Evolutionary conservation across 2,888 invertebrate genomes (phyloP), one percentile per base, ranked within the genome.

Genomic region (Malthinus seriepunctatus): DNA sequence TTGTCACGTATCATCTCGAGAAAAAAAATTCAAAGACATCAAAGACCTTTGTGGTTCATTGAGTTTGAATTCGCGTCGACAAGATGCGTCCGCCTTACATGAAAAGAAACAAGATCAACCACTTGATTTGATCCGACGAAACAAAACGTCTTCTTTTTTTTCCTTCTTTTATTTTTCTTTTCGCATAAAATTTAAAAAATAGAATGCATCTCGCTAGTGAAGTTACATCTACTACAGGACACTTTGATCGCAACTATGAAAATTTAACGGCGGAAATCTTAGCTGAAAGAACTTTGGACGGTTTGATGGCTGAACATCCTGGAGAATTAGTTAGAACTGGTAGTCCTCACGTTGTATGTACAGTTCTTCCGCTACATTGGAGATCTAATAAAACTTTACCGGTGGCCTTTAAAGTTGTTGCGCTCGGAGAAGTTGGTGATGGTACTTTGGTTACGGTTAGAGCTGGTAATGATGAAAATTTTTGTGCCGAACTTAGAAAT

Each of bases 401-500:
- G 46, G 90, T 94, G 60, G 95, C 97, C 51, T 99, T 99, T 82
- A 96, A 96, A 80, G 96, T 97, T 72, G 92, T 97, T 54, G 93
- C 96, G 3, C 81, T 97, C 52, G 95, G 96, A 8, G 97, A 97
- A 71, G 90, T 98, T 12, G 90, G 91, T 69, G 97, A 99, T 77
- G 97, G 97, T 1, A 99, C 98, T 33, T 84, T 94, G 80, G 97
- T 99, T 66, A 94, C 94, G 7, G 93, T 99, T 35, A 83, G 93
- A 38, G 98, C 97, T 11, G 98, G 98, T 12, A 99, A 99, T 80
- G 98, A 99, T 74, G 98, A 99, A 81, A 98, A 97, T 81, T 95
- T 89, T 78, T 95, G 94, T 76, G 97, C 95, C 37, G 98, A 99
- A 79, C 80, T 97, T 69, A 81, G 96, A 73, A 99, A 99, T 81